Evolutionary conservation across 2,888 invertebrate genomes (phyloP), one percentile per base, ranked within the genome.

Genomic region (Zygothrica quintamaculata): DNA sequence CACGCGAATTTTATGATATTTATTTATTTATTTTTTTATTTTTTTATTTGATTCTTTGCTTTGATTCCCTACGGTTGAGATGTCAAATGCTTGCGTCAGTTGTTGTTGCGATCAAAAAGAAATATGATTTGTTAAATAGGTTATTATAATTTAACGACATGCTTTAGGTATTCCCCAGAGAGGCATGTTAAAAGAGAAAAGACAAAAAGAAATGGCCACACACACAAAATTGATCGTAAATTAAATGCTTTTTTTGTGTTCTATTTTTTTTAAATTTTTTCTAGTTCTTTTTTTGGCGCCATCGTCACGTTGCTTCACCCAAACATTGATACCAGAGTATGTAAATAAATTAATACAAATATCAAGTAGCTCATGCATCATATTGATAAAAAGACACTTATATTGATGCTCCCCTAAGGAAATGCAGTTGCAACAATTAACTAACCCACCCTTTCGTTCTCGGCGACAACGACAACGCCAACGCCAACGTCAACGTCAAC

Each of bases 71-170:
- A 16, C 34, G 44, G 37, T 46, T 29, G 67, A 34, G 39, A 64
- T 84, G 81, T 77, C 81, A 80, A 80, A 59, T 43, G 58, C 58
- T 75, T 79, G 74, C 74, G 64, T 69, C 67, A 74, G 65, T 53
- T 74, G 40, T 53, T 48, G 58, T 74, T 64, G 61, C 48, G 66
- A 74, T 81, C 78, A 50, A 50, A 47, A 65, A 55, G 66, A 84
- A 74, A 70, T 74, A 84, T 80, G 85, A 84, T 87, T 80, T 87
- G 74, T 74, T 59, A 65, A 77, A 80, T 87, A 59, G 61, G 43
- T 73, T 69, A 86, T 77, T 74, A 84, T 65, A 59, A 67, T 64
- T 87, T 80, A 84, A 87, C 59, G 85, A 81, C 66, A 57, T 52
- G 42, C 50, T 62, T 40, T 40, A 58, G 71, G 68, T 61, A 79